Evolutionary conservation across 2,113 vertebrate genomes (phyloP), one percentile per base, ranked within the genome.

Genomic region (Tupaia chinensis): DNA sequence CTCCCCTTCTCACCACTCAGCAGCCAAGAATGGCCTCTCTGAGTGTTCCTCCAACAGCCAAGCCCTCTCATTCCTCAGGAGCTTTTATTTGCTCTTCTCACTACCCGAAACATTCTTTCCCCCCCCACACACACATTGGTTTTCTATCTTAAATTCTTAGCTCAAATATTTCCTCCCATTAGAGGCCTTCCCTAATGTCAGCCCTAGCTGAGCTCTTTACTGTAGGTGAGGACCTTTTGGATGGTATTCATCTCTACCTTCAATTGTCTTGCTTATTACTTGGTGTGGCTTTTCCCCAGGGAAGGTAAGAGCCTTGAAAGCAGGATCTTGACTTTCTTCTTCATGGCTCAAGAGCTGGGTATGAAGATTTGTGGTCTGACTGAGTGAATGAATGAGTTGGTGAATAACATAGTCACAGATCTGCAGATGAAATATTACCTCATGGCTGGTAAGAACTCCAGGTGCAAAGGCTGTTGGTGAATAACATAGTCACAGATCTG

Each of bases 131-230:
- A 77, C 7, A 78, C 87, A 68, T 69, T 87, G 27, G 11, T 87
- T 83, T 94, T 80, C 72, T 20, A 84, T 81, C 74, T 93, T 83
- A 76, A 90, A 69, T 79, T 91, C 16, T 76, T 83, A 56, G 76
- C 15, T 81, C 66, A 92, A 25, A 65, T 69, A 34, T 89, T 14
- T 44, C n/a, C 19, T 88, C 15, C 17, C n/a, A 1, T 0, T 3
- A 82, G 74, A 82, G 16, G 53, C 19, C 29, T 84, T 87, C 10
- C 54, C 44, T 79, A 17, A 56, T 34, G 56, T 16, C 27, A 22
- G 65, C 29, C 32, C 82, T 54, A 7, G 61, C 19, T 34, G 13
- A 14, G 2, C 34, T 85, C 73, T 68, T 85, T 27, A 15, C 22
- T 53, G 61, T 60, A 5, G 32, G 32, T 32, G 32, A 32, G 32